Base-by-base conservation (phyloP, 1,140 invertebrate species). In the Caenorhabditis inopinata region DNA sequence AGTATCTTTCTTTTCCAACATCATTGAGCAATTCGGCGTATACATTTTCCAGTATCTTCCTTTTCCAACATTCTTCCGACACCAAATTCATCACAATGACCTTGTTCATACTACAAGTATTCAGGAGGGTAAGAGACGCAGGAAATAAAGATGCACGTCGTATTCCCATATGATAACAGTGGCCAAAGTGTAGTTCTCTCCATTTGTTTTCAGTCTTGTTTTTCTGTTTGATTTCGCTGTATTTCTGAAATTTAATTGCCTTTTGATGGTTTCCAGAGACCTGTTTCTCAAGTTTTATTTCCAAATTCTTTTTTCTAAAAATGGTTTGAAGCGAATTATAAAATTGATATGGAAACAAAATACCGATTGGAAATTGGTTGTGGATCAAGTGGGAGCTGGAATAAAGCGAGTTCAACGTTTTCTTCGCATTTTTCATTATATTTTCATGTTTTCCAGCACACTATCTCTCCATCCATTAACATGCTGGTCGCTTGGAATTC, bases 181-280 rank as follows among this genome's bases (percentile, higher is more conserved):
- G 58, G 58, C 58, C 58, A 68, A 68, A 68, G 32, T 68, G 58
- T 68, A 68, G 58, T 38, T n/a, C n/a, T n/a, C 58, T 68, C 29
- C 2, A 42, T 42, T 42, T 42, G 5, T 42, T 5, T 5, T 5
- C 6, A 14, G 38, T 38, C 4, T 18, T 2, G 6, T 32, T 14
- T 58, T 58, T 2, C 18, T 5, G 9, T 7, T 53, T 25, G 11
- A 6, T 25, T 53, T 27, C 7, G 21, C 27, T n/a, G n/a, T n/a
- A n/a, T n/a, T n/a, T n/a, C n/a, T n/a, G n/a, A n/a, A n/a, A n/a
- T n/a, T n/a, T n/a, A n/a, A n/a, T n/a, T n/a, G n/a, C n/a, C n/a
- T n/a, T n/a, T n/a, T 42, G 38, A 68, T 68, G 58, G 58, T 38
- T 2, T 29, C 7, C n/a, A 38, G 25, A 76, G 32, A 51, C 35